A percentile compares a stretch with the other conserved stretches of the same genome.
These are phyloP conservation scores for Sphinx pinastri DNA, from an alignment of 2,888 invertebrate genomes.

Conservation along the genomic window DNA sequence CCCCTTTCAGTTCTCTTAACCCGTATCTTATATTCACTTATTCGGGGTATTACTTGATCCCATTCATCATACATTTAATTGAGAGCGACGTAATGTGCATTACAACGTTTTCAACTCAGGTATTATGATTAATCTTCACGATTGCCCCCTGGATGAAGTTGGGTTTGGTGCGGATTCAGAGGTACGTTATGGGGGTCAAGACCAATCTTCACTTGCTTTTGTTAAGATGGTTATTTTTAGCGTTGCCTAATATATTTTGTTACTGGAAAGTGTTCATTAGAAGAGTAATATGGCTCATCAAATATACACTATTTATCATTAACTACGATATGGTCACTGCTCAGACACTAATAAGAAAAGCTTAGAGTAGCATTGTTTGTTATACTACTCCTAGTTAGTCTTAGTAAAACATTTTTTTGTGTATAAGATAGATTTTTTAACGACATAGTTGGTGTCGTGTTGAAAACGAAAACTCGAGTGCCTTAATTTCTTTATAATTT, in stretches of 20 bases:
- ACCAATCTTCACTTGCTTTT: not conserved
- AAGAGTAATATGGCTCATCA: too few species aligned
- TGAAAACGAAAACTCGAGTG: too few species aligned
- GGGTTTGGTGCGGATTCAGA: slow-evolving; percentile 37
- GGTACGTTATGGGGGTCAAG: not conserved
- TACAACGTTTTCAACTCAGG: slow-evolving; percentile 76
- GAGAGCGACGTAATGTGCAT: slow-evolving; percentile 60
- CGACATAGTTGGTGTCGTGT: too few species aligned
- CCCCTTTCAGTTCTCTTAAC: not conserved
- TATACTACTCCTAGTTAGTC: too few species aligned
- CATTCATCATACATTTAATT: slow-evolving; percentile 43
- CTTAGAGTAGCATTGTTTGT: too few species aligned
- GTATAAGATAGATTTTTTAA: too few species aligned
- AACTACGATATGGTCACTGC: too few species aligned
- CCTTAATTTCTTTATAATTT: not conserved
- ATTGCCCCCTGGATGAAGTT: slow-evolving; percentile 60
- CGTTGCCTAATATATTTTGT: not conserved
- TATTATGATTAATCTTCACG: slow-evolving; percentile 76
- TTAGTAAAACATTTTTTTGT: too few species aligned
- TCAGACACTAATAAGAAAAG: too few species aligned
- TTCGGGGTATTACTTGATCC: slow-evolving; percentile 14
- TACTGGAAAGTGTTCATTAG: not conserved
- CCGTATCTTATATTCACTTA: slow-evolving; percentile 24
- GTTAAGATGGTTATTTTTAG: not conserved
- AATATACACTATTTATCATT: too few species aligned